Conservation (phyloP, 2,113 vertebrate species). For the Xiphorhynchus elegans region DNA sequence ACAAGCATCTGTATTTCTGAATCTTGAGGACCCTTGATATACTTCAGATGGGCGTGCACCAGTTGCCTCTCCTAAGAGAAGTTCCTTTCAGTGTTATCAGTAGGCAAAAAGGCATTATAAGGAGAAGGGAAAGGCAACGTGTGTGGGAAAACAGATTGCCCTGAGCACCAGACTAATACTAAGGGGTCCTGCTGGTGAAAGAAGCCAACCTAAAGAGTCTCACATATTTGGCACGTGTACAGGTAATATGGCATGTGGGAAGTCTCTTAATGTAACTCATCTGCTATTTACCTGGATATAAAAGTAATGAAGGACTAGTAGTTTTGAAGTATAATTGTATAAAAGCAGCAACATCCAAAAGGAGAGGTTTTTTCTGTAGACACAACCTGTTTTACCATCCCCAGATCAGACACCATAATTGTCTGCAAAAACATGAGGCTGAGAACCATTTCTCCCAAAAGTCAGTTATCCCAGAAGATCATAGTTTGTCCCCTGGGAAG, state of each 20-base stretch:
- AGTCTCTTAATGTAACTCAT: neutral
- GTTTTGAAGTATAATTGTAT: neutral
- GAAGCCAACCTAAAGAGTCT: neutral
- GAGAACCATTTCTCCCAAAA: neutral
- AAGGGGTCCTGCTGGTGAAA: neutral
- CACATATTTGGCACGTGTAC: fast-evolving
- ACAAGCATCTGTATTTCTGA: neutral
- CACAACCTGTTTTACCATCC: neutral
- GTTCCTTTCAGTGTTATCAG: neutral
- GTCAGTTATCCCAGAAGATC: neutral
- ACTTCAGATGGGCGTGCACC: neutral
- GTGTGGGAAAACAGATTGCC: fast-evolving
- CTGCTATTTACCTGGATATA: neutral
- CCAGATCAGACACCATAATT: neutral
- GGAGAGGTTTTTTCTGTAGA: neutral
- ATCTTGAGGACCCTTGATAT: neutral
- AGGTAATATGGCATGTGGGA: neutral
- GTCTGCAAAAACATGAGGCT: neutral
- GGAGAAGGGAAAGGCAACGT: neutral
- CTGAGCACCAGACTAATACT: neutral
- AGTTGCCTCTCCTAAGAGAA: neutral
- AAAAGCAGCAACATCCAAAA: neutral
- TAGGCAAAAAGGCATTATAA: neutral
- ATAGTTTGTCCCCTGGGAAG: neutral
- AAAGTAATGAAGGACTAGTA: neutral